Evolutionary conservation across 2,113 vertebrate species (phyloP), one percentile per base, ranked within the genome.

Genomic region (Chaenogobius annularis): DNA sequence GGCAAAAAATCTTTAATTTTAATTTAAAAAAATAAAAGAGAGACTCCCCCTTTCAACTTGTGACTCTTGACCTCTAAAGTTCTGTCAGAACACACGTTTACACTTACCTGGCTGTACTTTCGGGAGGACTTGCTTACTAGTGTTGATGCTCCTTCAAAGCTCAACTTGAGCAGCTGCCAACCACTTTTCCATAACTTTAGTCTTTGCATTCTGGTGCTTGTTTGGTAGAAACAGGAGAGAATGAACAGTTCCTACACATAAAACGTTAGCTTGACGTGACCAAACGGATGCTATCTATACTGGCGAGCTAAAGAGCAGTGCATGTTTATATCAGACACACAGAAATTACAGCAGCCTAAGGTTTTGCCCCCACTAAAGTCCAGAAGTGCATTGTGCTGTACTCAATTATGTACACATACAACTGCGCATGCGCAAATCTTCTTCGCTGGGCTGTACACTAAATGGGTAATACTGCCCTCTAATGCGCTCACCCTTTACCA

Each of bases 41-140:
- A 40, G 5, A 40, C 6, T 6, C 37, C 3, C 37, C 26, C 7
- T 40, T 46, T 46, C 2, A 13, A 46, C 12, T 46, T 46, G 12
- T 46, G 44, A 46, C 48, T 1, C 17, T 19, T 19, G 6, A 50
- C 15, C 15, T 50, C 11, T 47, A 47, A 47, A 15, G 5, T 48
- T 48, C 14, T 50, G 15, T 55, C 52, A 55, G 8, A 55, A 10
- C 6, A 54, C 13, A 26, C 8, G 37, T 40, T 40, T 40, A 40
- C 61, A n/a, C 93, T 93, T 84, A 94, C 93, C 59, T 74, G 61
- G 65, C 84, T 89, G 15, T 85, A 89, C 37, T 23, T 58, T 72
- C 87, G 83, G 7, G 68, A 70, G 65, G 63, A 4, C 10, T 17
- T 70, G 55, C 64, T 73, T 0, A 64, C 69, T 35, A 48, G 85